Conservation (phyloP, 2,797 vertebrate species). For the Propithecus perrieri region DNA sequence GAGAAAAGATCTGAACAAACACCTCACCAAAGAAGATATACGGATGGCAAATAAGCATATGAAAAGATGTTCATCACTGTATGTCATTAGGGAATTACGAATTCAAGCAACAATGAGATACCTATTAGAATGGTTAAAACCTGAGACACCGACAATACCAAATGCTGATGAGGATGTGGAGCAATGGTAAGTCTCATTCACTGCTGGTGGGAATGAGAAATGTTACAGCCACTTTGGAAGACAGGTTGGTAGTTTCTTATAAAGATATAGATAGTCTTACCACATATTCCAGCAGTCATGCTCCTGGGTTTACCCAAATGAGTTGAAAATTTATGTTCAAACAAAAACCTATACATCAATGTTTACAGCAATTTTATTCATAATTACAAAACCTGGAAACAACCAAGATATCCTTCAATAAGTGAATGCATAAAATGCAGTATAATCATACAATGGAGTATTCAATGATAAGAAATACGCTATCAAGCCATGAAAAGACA, state of each 20-base stretch:
- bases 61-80: background rate
- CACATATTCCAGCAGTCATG: background rate
- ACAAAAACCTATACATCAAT: background rate
- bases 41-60: background rate
- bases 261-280: background rate
- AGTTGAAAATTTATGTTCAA: background rate
- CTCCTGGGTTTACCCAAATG: background rate
- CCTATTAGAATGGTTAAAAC: background rate
- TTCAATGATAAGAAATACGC: background rate
- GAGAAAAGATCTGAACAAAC: background rate
- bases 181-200: background rate
- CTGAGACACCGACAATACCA: background rate
- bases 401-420: background rate
- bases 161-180: background rate
- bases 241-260: background rate
- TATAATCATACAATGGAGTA: background rate
- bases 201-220: background rate
- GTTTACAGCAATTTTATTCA: background rate
- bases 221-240: background rate
- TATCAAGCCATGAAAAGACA: background rate
- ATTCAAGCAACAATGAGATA: background rate
- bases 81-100: background rate
- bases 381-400: background rate
- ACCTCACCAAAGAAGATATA: background rate
- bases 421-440: background rate